Base-by-base conservation (phyloP, 2,113 vertebrate species). In the Tychaedon coryphoeus region DNA sequence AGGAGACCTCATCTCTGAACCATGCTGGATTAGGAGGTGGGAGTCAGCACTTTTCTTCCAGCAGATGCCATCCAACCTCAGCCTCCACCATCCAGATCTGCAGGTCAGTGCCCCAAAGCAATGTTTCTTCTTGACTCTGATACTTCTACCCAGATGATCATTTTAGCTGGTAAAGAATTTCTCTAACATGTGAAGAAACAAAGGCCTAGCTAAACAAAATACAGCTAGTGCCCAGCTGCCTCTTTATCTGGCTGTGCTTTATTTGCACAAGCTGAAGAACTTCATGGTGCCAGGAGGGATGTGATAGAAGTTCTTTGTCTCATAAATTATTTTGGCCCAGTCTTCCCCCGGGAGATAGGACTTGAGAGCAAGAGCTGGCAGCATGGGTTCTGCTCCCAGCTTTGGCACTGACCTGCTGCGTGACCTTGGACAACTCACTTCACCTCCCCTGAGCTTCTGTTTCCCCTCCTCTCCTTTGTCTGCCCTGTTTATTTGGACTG, bases 401-500 rank as follows among this genome's bases (percentile, higher is more conserved):
- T 95, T 94, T 96, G 95, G 92, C 90, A 95, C 93, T 96, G 94
- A 96, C 90, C 94, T 96, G 79, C 90, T 90, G 90, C 0, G 1
- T 96, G 93, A 96, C 95, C 95, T 97, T 93, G 90, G 92, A 94
- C 94, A 96, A 92, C 75, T 95, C 86, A 90, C 88, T 92, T 93
- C 93, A 96, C 88, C 93, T 96, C 95, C 95, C 50, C 53, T 95
- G 82, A 94, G 92, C 96, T 96, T 97, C 93, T 96, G 94, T 96
- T 96, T 97, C 90, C 85, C 82, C 88, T 95, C 82, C 51, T 93
- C 48, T 93, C 65, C 61, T 96, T 97, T 96, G 94, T 97, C 93
- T 95, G 90, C n/a, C 90, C 94, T 97, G 94, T 96, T 96, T 97
- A 94, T 97, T 96, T 96, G 82, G 87, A 96, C 90, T 93, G 95